Evolutionary conservation across 2,888 invertebrate species (phyloP).

Genomic region (Eilema sororculum): DNA sequence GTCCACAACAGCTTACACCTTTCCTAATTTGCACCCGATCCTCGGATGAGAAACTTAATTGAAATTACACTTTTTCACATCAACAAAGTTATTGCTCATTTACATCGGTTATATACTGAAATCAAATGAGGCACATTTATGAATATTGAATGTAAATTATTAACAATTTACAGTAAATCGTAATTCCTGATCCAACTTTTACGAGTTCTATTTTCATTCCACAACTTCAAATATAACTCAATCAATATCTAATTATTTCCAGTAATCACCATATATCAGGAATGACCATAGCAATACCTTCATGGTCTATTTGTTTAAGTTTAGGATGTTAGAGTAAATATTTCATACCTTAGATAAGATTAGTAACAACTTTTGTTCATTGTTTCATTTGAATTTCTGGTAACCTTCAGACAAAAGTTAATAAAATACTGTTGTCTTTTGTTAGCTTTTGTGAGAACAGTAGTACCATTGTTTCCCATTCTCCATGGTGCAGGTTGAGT

Average conservation of each 20-base stretch:
- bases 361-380: background rate
- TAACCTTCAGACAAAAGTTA: background rate
- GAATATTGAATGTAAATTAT: background rate
- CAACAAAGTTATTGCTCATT: background rate
- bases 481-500: background rate
- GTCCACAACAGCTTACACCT: too few relatives aligned
- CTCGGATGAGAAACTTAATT: background rate
- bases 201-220: background rate
- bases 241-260: background rate
- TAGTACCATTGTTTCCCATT: background rate
- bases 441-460: background rate
- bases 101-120: background rate
- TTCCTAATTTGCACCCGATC: too few relatives aligned
- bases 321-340: background rate
- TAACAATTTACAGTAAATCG: background rate
- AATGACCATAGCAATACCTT: background rate
- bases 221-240: background rate
- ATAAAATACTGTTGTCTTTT: background rate
- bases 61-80: background rate
- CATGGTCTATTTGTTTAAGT: background rate
- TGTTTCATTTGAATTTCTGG: background rate
- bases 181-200: background rate
- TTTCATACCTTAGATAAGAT: constrained; percentile 4
- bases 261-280: background rate
- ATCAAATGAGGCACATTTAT: background rate